Conservation (phyloP, 1,140 invertebrate genomes). For the Saccostrea cuccullata region DNA sequence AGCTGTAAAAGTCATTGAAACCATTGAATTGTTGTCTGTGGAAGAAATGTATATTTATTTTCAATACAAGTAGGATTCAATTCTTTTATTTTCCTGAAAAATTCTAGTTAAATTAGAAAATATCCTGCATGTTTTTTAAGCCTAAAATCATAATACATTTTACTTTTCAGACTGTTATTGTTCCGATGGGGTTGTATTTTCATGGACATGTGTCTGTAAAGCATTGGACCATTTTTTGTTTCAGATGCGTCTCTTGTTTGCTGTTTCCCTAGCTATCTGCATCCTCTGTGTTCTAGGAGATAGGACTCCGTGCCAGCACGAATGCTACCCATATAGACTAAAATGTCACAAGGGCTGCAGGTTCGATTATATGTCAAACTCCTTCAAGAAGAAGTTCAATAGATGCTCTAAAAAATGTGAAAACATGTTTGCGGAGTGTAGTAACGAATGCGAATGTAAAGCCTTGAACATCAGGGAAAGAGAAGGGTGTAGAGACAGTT, state of each 20-base stretch:
- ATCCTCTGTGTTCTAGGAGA: background rate
- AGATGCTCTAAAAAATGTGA: background rate
- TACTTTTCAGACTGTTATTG: no score
- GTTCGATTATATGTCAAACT: background rate
- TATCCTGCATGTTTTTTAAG: no score
- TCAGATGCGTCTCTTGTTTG: background rate
- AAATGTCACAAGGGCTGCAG: conserved; percentile 7
- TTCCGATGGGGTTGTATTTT: no score
- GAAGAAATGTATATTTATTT: no score
- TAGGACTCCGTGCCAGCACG: background rate
- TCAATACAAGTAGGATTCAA: no score
- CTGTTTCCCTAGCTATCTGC: background rate
- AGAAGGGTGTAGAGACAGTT: background rate
- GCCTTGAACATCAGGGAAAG: background rate
- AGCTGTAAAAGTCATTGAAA: no score
- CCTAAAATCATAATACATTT: no score
- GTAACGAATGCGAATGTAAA: background rate
- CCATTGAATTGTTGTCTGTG: no score
- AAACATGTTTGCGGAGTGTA: background rate
- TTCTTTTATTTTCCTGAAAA: no score
- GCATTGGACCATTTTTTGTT: background rate
- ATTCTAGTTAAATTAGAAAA: no score
- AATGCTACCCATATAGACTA: background rate
- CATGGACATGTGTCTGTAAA: no score
- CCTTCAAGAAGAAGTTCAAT: background rate